Evolutionary conservation across 2,888 invertebrate genomes (phyloP).

Genomic region (Drosophila birchii): DNA sequence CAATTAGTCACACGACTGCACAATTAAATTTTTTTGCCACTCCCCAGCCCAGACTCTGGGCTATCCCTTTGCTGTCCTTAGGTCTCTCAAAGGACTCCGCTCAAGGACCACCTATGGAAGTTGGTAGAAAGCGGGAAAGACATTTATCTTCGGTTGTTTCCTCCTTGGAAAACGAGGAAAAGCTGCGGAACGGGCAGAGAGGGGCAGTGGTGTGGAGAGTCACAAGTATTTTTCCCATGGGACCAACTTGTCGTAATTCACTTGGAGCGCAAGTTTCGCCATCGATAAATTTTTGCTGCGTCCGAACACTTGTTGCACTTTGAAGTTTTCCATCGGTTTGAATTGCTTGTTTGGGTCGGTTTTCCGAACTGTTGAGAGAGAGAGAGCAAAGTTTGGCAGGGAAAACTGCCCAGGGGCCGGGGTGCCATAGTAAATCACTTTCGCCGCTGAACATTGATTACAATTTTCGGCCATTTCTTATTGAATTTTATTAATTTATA

Average conservation of each 20-base stretch:
- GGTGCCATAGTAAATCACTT: constrained; percentile 53
- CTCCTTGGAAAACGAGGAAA: constrained; percentile 27
- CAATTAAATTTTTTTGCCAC: constrained; percentile 68
- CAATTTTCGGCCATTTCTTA: constrained; percentile 28
- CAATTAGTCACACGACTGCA: constrained; percentile 74
- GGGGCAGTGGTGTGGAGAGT: constrained; percentile 3
- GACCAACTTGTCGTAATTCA: constrained; percentile 76
- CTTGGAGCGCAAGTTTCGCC: constrained; percentile 70
- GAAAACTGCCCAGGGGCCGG: constrained; percentile 16
- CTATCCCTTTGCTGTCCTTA: constrained; percentile 21
- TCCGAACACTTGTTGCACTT: constrained; percentile 71
- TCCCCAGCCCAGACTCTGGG: constrained; percentile 13
- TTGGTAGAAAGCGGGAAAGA: constrained; percentile 28
- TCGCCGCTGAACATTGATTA: constrained; percentile 27
- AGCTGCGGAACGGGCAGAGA: constrained; percentile 5
- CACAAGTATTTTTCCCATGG: constrained; percentile 29
- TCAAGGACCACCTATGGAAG: constrained; percentile 27
- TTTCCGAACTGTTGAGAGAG: background rate
- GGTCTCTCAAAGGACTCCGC: constrained; percentile 14
- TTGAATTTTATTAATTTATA: constrained; percentile 25
- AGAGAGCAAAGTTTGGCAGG: background rate
- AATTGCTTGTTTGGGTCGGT: background rate
- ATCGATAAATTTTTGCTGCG: constrained; percentile 70
- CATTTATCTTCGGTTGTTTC: constrained; percentile 66
- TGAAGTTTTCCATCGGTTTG: constrained; percentile 37